Evolutionary conservation across 2,797 vertebrate species (phyloP), one percentile per base, ranked within the genome.

Genomic region (Prunella strophiata): DNA sequence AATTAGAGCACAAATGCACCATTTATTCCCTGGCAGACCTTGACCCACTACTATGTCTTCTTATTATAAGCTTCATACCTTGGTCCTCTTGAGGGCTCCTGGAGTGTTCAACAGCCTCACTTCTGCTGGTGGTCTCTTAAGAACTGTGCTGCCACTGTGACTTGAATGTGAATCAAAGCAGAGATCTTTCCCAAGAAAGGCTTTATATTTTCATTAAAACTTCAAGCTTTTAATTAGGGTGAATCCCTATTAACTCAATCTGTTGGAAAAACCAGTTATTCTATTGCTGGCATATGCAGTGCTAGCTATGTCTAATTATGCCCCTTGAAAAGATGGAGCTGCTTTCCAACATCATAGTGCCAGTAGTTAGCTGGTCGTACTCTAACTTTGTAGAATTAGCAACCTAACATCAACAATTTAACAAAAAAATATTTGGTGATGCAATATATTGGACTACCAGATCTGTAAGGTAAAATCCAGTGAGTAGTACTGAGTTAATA

Each of bases 81-180:
- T 88, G 42, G 48, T 90, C 59, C 71, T 88, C 67, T 74, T 47
- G 48, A 84, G 73, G 51, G 76, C 40, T 96, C 84, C 82, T 79
- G 73, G 23, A 34, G 71, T 21, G 80, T 59, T 89, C 55, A 76
- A 48, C 54, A 91, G 45, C 48, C 48, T 93, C 81, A 19, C 25
- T 86, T 88, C 76, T 82, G 61, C 78, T 83, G 80, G 88, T 67
- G 75, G 47, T 91, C 78, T 91, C 65, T 80, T 62, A 91, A 87
- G 65, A 77, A 23, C 57, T 0, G 0, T 54, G 59, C 66, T 85
- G 66, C 36, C 59, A 42, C 83, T 73, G 82, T 59, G 91, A 62
- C 55, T 81, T 73, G 50, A 89, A 78, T 76, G 48, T n/a, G 55
- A 95, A 95, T 76, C 76, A 93, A 94, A 93, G 89, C n/a, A 66